These are phyloP conservation scores for Cantharis lateralis DNA, from an alignment of 2,888 invertebrate species.

Conservation along the genomic window DNA sequence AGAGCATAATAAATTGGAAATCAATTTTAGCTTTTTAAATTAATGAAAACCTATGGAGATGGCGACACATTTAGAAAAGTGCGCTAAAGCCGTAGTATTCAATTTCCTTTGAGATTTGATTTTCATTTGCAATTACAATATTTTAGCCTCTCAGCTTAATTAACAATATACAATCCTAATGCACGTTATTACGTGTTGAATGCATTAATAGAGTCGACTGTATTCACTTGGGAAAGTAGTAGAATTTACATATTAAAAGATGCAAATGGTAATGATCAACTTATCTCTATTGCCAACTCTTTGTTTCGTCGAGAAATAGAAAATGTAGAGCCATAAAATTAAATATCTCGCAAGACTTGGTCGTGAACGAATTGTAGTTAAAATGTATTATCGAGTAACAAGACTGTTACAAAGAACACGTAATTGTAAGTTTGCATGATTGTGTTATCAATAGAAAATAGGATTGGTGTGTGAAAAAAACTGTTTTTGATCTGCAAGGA, in stretches of 20 bases:
- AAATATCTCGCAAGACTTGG: neutral
- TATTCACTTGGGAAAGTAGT: constrained; percentile 17
- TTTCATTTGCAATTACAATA: constrained; percentile 21
- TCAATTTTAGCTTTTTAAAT: neutral
- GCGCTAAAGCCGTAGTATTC: neutral
- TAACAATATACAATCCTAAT: constrained; percentile 16
- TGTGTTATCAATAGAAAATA: neutral
- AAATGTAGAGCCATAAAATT: neutral
- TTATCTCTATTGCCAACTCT: constrained; percentile 8
- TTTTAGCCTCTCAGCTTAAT: constrained; percentile 22
- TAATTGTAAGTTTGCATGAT: neutral
- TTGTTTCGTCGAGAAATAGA: neutral
- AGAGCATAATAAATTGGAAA: neutral
- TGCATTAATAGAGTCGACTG: constrained; percentile 14
- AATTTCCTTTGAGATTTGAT: constrained; percentile 15
- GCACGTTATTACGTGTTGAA: constrained; percentile 24
- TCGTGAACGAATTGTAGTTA: neutral
- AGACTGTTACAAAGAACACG: neutral
- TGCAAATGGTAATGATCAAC: constrained; percentile 20
- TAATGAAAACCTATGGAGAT: neutral
- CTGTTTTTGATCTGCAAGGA: constrained; percentile 14
- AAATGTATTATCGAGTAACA: neutral
- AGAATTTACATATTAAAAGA: constrained; percentile 16
- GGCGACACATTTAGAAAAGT: neutral
- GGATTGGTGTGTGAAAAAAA: neutral